Evolutionary conservation across 2,888 invertebrate genomes (phyloP).

Genomic region (Hirtodrosophila trivittata): DNA sequence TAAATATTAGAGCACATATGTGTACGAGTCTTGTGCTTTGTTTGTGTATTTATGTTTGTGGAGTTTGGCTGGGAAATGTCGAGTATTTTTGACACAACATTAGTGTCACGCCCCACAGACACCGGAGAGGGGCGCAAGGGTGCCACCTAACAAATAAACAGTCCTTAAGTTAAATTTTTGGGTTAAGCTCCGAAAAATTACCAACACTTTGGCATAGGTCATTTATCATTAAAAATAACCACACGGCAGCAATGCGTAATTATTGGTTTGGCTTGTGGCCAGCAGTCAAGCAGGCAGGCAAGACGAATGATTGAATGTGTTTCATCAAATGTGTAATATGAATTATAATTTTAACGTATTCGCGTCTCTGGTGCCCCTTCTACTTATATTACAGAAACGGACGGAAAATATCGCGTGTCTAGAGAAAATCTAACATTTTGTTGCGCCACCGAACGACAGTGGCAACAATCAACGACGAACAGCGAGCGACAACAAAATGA

Average conservation of each 20-base stretch:
- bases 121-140: constrained; percentile 7
- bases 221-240: constrained; percentile 77
- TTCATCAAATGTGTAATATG: constrained; percentile 79
- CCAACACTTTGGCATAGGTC: constrained; percentile 73
- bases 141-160: constrained; percentile 60
- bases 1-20: constrained; percentile 6
- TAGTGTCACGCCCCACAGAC: constrained; percentile 63
- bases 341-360: constrained; percentile 77
- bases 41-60: constrained; percentile 3
- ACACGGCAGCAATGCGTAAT: constrained; percentile 73
- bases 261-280: constrained; percentile 58
- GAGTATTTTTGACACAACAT: constrained; percentile 74
- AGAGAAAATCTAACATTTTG: constrained; percentile 75
- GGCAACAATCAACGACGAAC: constrained; percentile 60
- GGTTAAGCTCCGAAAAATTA: constrained; percentile 72
- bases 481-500: constrained; percentile 61
- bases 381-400: neutral
- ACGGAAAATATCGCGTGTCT: constrained; percentile 69
- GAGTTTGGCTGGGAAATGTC: constrained; percentile 21
- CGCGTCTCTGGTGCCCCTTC: constrained; percentile 24
- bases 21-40: constrained; percentile 6
- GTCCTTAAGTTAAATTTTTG: constrained; percentile 59
- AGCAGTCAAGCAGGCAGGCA: constrained; percentile 4
- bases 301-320: constrained; percentile 74
- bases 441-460: constrained; percentile 59